Evolutionary conservation across 2,113 vertebrate species (phyloP).

Genomic region (Deroptyus accipitrinus): DNA sequence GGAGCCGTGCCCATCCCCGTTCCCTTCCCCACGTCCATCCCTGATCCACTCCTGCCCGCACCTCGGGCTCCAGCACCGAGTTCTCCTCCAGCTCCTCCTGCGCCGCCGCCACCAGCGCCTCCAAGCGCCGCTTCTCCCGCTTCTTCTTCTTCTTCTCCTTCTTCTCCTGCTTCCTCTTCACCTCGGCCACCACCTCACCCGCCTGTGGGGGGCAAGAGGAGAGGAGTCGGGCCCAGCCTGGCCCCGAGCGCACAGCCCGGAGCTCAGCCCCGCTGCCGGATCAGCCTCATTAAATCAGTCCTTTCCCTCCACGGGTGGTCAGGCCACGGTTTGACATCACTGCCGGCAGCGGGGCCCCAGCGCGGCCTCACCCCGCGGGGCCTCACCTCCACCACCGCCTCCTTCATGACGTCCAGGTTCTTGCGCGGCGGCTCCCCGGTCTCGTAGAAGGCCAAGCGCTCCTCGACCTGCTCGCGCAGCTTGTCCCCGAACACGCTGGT

Average conservation of each 20-base stretch:
- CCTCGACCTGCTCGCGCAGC: constrained; percentile 91
- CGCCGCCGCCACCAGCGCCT: constrained; percentile 61
- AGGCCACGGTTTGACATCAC: constrained; percentile 82
- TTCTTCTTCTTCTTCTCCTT: constrained; percentile 89
- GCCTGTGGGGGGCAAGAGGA: constrained; percentile 71
- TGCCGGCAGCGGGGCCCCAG: constrained; percentile 39
- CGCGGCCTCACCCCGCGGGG: not conserved
- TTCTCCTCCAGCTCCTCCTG: constrained; percentile 32
- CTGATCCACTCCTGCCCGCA: not conserved
- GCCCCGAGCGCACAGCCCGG: too few species aligned
- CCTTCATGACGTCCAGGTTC: constrained; percentile 94
- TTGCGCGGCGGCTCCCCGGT: constrained; percentile 89
- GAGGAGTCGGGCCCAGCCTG: too few species aligned
- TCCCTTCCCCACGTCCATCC: too few species aligned
- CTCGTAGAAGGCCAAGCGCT: constrained; percentile 92
- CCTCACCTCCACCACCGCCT: constrained; percentile 84
- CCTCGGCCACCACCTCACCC: constrained; percentile 78
- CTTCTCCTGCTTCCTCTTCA: constrained; percentile 84
- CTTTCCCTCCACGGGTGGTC: constrained; percentile 77
- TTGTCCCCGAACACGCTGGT: constrained; percentile 92
- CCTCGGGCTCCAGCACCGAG: constrained; percentile 7
- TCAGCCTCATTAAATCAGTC: constrained; percentile 99
- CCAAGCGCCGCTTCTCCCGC: constrained; percentile 79
- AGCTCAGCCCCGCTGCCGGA: not conserved
- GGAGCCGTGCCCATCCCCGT: not conserved